Evolutionary conservation across 1,140 invertebrate species (phyloP).

Genomic region (Papilio polyxenes): DNA sequence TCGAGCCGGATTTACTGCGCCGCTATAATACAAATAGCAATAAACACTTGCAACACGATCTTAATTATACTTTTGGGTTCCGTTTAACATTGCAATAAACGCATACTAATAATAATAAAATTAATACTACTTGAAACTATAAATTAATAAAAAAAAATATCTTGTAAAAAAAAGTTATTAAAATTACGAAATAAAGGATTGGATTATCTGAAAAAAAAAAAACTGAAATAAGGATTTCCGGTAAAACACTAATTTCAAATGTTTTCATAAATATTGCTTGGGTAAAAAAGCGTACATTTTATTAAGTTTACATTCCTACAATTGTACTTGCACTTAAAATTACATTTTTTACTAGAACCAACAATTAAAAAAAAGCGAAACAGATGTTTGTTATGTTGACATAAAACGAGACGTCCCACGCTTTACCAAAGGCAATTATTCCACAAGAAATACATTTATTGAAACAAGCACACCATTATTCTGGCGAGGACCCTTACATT

Average conservation of each 20-base stretch:
- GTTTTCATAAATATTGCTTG: too few species aligned
- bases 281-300: too few species aligned
- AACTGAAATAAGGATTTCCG: too few species aligned
- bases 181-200: too few species aligned
- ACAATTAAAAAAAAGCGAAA: neutral
- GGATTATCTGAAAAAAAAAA: too few species aligned
- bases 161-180: too few species aligned
- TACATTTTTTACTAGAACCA: neutral
- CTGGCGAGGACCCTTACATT: conserved; percentile 28
- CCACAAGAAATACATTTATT: conserved; percentile 37
- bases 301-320: too few species aligned
- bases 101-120: neutral
- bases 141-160: too few species aligned
- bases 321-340: neutral
- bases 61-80: conserved; percentile 63
- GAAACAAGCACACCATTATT: conserved; percentile 31
- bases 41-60: conserved; percentile 66
- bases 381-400: neutral
- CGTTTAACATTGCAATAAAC: conserved; percentile 43
- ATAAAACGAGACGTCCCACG: conserved; percentile 11
- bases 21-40: conserved; percentile 56
- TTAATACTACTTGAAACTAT: neutral
- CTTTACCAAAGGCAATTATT: conserved; percentile 26
- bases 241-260: too few species aligned
- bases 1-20: conserved; percentile 59